A percentile compares a stretch with the other conserved stretches of the same genome.
These are phyloP conservation scores for Tauraco hartlaubi DNA, from an alignment of 2,797 vertebrate genomes.

Conservation along the genomic window DNA sequence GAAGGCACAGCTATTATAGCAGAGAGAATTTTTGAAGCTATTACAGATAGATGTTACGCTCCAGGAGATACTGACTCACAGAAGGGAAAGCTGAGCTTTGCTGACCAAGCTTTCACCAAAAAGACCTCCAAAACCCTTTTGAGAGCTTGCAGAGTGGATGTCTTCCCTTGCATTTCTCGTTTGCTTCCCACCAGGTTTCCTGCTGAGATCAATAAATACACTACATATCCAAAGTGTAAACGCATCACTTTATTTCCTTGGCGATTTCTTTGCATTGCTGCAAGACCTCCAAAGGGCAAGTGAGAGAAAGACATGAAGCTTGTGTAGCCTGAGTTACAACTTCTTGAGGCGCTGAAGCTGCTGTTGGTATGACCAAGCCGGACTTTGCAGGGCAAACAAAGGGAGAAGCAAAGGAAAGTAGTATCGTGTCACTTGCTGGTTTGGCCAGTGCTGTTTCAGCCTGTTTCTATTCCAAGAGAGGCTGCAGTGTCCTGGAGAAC, in stretches of 20 bases:
- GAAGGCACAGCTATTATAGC: not conserved
- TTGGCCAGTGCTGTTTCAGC: not conserved
- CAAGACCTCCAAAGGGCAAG: not conserved
- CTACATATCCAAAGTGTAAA: not conserved
- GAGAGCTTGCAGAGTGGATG: not conserved
- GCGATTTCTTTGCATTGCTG: not conserved
- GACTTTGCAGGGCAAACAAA: not conserved
- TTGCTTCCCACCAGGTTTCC: not conserved
- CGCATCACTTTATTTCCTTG: not conserved
- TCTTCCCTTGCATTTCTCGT: not conserved
- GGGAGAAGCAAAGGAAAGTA: not conserved
- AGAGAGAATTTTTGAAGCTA: not conserved
- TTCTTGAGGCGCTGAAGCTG: not conserved
- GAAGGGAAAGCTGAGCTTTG: not conserved
- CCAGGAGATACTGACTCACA: not conserved
- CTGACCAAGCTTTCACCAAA: not conserved
- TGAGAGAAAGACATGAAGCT: not conserved
- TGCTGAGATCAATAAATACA: not conserved
- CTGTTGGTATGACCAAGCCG: not conserved
- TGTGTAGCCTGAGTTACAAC: not conserved
- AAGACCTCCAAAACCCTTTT: not conserved
- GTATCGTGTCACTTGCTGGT: rapidly evolving
- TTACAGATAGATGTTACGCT: not conserved
- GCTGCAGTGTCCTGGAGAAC: not conserved
- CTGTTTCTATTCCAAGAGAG: not conserved